Base-by-base conservation (phyloP, 2,888 invertebrate species). In the Pristionchus japonicus region DNA sequence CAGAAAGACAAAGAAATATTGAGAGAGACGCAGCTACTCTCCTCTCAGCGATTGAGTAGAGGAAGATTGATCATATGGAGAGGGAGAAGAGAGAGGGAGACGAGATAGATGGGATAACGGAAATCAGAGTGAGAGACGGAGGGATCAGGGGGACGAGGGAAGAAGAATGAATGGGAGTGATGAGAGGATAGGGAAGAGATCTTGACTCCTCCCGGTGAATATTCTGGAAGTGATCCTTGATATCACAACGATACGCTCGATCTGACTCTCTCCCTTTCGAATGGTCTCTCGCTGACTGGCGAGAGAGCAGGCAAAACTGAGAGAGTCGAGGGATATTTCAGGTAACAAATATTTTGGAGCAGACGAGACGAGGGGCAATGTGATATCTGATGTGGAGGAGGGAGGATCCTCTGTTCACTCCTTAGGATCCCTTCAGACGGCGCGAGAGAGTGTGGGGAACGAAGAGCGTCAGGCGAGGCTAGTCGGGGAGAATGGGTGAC, bases 31-130 rank as follows among this genome's bases (percentile, higher is more conserved):
- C 64, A 1, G 9, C 64, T n/a, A 7, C 64, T 64, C 64, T 67
- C 31, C 34, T 70, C 37, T 6, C 34, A 31, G 64, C 31, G 40
- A 40, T 40, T 74, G 74, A 40, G 74, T 40, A 23, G 74, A 74
- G 74, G 74, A 74, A 74, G 74, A 74, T 74, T 74, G 74, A 74
- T 74, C 74, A 74, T 74, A 74, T 74, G 74, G 74, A 37, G 74
- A 27, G 27, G 57, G 57, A 57, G 64, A n/a, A n/a, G n/a, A n/a
- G n/a, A n/a, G 64, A 64, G 64, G 31, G 64, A 31, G 43, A 23
- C 20, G 11, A 31, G 74, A n/a, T 17, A 2, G 37, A 40, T 1
- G 37, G 40, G 74, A 74, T 40, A 74, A 20, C 40, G 74, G 74
- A n/a, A 37, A 70, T 31, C n/a, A 20, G 80, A 80, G 47, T 43